These are phyloP conservation scores for Lobophora halterata DNA, from an alignment of 2,888 invertebrate genomes.

Conservation along the genomic window DNA sequence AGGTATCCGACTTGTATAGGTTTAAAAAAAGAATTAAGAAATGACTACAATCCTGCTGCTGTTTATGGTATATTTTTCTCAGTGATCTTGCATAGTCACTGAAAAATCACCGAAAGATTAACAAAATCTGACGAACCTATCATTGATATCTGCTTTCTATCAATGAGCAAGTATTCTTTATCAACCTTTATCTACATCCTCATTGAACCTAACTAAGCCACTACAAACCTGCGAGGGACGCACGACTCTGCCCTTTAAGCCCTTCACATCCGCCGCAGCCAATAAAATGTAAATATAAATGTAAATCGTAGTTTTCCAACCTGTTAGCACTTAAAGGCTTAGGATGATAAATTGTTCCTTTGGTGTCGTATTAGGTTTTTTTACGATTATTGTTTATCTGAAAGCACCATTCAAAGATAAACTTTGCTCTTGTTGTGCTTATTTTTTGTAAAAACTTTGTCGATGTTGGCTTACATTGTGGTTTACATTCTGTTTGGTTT, in stretches of 20 bases:
- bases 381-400: too few relatives aligned
- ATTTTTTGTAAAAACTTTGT: too few relatives aligned
- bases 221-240: constrained; percentile 5
- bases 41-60: background rate
- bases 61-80: background rate
- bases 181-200: constrained; percentile 9
- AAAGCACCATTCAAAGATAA: too few relatives aligned
- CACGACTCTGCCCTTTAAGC: constrained; percentile 31
- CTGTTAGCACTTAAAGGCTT: constrained; percentile 3
- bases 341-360: constrained; percentile 3
- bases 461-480: too few relatives aligned
- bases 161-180: background rate
- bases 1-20: constrained; percentile 9
- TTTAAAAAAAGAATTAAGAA: background rate
- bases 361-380: too few relatives aligned
- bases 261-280: constrained; percentile 23
- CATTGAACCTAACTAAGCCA: constrained; percentile 11
- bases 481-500: too few relatives aligned
- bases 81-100: too few relatives aligned
- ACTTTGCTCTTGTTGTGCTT: too few relatives aligned
- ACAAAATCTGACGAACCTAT: background rate
- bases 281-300: too few relatives aligned
- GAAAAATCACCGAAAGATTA: background rate
- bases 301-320: constrained; percentile 8
- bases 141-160: background rate